Base-by-base conservation (phyloP, 1,140 invertebrate species). In the Antheraea pernyi region DNA sequence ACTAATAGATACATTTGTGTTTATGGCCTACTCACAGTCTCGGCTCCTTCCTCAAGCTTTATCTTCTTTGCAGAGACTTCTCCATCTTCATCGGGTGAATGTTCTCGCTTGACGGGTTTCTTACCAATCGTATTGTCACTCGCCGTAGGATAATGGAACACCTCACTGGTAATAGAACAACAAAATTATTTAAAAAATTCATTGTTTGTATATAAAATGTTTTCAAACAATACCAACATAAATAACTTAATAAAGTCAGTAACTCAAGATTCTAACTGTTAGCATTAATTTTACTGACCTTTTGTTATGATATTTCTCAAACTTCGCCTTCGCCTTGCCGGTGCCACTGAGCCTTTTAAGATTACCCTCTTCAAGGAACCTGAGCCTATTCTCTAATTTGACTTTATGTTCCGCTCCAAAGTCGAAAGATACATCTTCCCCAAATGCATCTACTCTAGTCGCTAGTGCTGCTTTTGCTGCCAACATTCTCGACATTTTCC, bases 391-490 rank as follows among this genome's bases (percentile, higher is more conserved):
- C 91, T 99, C 98, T 48, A 99, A 88, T 82, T 97, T 98, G 0
- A 96, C 97, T 86, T 96, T 96, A 83, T 98, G 97, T 82, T 98
- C 96, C 0, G 95, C 94, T 7, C 98, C 98, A 3, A 99, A 85
- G 67, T 97, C 96, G 78, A 95, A 95, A 1, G 91, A 94, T 0
- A 94, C 95, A 64, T 97, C 97, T 87, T 99, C 99, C 8, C 98
- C 98, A 16, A 99, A 95, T 3, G 99, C 99, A 93, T 99, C 99
- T 0, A 99, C 96, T 78, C 99, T 95, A 0, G 97, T 97, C 0
- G 98, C 98, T 9, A 99, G 88, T 0, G 99, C 94, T 2, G 98
- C 96, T 90, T 99, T 99, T 0, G 98, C 98, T 18, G 99, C 99
- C 72, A 99, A 93, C 95, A 99, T 99, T 82, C 99, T 94, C 0